phyloP scores from a whole-genome alignment of 2,113 vertebrate genomes.

The Meriones unguiculatus region DNA sequence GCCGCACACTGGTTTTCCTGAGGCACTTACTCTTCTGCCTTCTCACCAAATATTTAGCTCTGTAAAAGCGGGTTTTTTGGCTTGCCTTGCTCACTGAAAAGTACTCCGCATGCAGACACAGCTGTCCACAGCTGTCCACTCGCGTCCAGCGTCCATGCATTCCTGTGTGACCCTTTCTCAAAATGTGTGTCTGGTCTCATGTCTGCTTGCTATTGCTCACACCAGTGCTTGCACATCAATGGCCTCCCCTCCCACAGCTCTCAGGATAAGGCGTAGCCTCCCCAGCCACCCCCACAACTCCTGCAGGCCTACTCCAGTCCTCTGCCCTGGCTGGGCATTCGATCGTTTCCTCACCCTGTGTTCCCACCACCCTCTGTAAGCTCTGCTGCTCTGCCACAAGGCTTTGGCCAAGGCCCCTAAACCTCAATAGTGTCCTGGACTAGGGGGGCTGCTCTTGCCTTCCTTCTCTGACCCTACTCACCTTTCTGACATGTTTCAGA shows the following conservation, averaged over 20 bases:
- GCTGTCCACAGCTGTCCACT: rapidly evolving
- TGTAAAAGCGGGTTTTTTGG: not conserved
- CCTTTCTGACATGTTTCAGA: not conserved
- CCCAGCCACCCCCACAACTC: rapidly evolving
- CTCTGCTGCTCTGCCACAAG: not conserved
- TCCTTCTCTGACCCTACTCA: not conserved
- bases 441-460: not conserved
- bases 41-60: not conserved
- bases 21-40: not conserved
- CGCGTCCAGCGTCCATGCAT: not conserved
- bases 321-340: not conserved
- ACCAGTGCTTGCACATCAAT: rapidly evolving
- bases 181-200: not conserved
- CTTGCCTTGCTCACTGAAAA: not conserved
- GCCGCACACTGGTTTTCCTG: not conserved
- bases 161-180: not conserved
- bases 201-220: not conserved
- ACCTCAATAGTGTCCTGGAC: not conserved
- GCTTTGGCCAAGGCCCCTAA: not conserved
- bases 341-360: not conserved
- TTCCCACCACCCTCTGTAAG: not conserved
- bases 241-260: not conserved
- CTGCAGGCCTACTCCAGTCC: not conserved
- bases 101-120: not conserved
- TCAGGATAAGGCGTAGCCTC: not conserved